Base-by-base conservation (phyloP, 1,140 invertebrate species). In the Belonocnema kinseyi region DNA sequence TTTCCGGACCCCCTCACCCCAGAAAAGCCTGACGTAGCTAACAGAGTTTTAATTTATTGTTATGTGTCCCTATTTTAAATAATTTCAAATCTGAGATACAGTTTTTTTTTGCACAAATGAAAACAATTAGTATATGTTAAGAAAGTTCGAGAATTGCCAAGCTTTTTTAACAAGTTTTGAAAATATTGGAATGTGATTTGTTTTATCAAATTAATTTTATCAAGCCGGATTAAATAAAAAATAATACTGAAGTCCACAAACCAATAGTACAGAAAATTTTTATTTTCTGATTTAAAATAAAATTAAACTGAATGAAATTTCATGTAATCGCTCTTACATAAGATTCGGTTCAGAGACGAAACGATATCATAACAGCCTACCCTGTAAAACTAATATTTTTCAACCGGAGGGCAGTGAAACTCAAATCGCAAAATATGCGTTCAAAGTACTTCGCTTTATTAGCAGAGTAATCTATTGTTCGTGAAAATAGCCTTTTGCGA, bases 391-490 rank as follows among this genome's bases (percentile, higher is more conserved):
- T 33, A 61, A 33, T 61, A 61, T 61, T 61, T 33, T 33, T 61
- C 58, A 61, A 61, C 40, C 40, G 6, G 40, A 46, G 40, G 40
- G 40, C 40, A 46, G 40, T 46, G 7, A 7, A 8, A 46, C 19
- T 58, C 56, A 58, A 11, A 21, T 58, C 17, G 19, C 56, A 58
- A 58, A 58, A 58, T 58, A 21, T 58, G 56, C 56, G 56, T 58
- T 58, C 13, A 58, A 58, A 21, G 19, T 21, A 26, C 56, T 33
- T 33, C 10, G 12, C 13, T 58, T 26, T 58, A 58, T 58, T 21
- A 13, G 56, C 26, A 58, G 26, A 21, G 8, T 26, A 58, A 21
- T 58, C 19, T 12, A 13, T 58, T 58, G 17, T 21, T 11, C 19
- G 56, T 12, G 33, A 58, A 58, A 54, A 54, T 54, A 54, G 53